These are phyloP conservation scores for Cephalopholis sonnerati DNA, from an alignment of 2,113 vertebrate species.

Conservation along the genomic window DNA sequence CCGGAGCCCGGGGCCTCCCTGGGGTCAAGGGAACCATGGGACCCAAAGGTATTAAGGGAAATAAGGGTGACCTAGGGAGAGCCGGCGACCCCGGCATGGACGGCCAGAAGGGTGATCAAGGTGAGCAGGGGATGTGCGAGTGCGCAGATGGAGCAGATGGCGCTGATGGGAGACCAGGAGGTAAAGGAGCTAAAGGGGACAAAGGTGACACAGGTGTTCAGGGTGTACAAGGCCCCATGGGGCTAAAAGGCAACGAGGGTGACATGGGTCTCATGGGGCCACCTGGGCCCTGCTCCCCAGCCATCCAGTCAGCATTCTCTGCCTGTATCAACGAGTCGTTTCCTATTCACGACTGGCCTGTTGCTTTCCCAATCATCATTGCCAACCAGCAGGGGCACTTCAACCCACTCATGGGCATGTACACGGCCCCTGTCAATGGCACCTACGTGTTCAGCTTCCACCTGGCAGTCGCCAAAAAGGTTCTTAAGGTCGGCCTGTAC, in stretches of 20 bases:
- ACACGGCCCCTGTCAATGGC: constrained; percentile 78
- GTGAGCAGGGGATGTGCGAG: constrained; percentile 71
- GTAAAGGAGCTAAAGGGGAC: constrained; percentile 66
- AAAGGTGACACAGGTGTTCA: constrained; percentile 61
- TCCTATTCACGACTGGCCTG: constrained; percentile 59
- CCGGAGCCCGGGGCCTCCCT: constrained; percentile 76
- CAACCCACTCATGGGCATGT: constrained; percentile 38
- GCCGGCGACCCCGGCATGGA: constrained; percentile 62
- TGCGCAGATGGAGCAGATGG: constrained; percentile 78
- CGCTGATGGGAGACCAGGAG: constrained; percentile 56
- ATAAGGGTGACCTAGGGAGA: constrained; percentile 69
- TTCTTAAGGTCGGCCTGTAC: constrained; percentile 79
- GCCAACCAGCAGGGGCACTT: constrained; percentile 71
- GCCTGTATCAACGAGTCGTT: constrained; percentile 46
- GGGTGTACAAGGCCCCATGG: constrained; percentile 65
- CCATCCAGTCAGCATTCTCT: constrained; percentile 80
- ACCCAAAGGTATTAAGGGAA: constrained; percentile 64
- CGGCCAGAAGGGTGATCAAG: constrained; percentile 78
- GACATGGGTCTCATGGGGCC: constrained; percentile 64
- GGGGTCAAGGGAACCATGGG: constrained; percentile 70
- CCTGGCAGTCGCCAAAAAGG: constrained; percentile 27
- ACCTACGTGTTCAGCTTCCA: constrained; percentile 81
- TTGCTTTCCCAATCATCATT: constrained; percentile 68
- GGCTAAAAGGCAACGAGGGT: constrained; percentile 74
- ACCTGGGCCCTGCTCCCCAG: constrained; percentile 77